Percentiles rank a stretch among this genome's conserved stretches.
Conservation (phyloP, 1,140 invertebrate species). For the Ganaspis sp. region DNA sequence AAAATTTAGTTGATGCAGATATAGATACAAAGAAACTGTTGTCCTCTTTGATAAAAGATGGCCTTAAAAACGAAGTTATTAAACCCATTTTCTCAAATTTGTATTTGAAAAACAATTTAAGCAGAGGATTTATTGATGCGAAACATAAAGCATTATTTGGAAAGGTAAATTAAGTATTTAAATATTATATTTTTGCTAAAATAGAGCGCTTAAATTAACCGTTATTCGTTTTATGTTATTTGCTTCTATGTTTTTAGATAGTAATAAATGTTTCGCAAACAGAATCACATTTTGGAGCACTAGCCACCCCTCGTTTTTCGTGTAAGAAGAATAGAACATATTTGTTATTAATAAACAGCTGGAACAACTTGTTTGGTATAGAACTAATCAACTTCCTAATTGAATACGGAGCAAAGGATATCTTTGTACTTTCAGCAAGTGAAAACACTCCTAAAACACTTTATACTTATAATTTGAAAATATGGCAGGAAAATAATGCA, state of each 20-base stretch:
- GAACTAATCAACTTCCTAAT: constrained; percentile 93
- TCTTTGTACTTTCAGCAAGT: constrained; percentile 85
- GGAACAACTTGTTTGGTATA: constrained; percentile 91
- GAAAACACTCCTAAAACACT: constrained; percentile 78
- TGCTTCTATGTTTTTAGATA: constrained; percentile 38
- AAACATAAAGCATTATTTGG: no score
- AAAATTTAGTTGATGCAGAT: constrained; percentile 40
- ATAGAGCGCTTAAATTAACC: no score
- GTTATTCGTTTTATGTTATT: no score
- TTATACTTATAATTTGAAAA: constrained; percentile 54
- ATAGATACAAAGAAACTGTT: constrained; percentile 67
- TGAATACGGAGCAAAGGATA: constrained; percentile 84
- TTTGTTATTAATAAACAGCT: constrained; percentile 81
- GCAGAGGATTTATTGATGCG: constrained; percentile 78
- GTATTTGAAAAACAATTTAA: constrained; percentile 80
- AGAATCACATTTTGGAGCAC: constrained; percentile 1
- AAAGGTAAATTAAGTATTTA: no score
- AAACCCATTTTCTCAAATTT: constrained; percentile 79
- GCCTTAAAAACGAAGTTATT: constrained; percentile 81
- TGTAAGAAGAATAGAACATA: constrained; percentile 65
- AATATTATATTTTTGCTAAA: no score
- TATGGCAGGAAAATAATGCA: constrained; percentile 45
- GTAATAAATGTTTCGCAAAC: constrained; percentile 48
- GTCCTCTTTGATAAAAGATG: constrained; percentile 77
- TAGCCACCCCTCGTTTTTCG: constrained; percentile 43